Base-by-base conservation (phyloP, 2,113 vertebrate genomes). In the Hypocryptadius cinnamomeus region DNA sequence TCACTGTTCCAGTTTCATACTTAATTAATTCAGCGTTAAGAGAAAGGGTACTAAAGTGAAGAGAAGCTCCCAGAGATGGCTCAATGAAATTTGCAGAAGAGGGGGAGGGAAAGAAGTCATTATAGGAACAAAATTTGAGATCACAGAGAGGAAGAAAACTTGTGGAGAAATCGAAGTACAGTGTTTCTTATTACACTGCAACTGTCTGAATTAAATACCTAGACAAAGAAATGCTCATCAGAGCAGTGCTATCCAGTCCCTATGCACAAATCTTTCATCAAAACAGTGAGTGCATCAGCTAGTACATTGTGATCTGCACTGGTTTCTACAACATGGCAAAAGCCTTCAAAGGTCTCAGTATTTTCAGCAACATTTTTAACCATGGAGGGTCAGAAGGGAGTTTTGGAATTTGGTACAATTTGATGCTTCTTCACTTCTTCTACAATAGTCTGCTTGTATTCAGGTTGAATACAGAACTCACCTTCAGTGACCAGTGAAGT, bases 1-100 rank as follows among this genome's bases (percentile, higher is more conserved):
- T 94, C 94, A 91, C 68, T 87, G 87, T 89, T 95, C 85, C 82
- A 92, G 71, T 95, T 95, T 94, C 89, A 94, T 61, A 77, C 64
- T 71, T 84, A 87, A 94, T 87, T 92, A 90, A 94, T 87, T 91
- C 87, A 86, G 60, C 79, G 8, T 53, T 51, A 64, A 83, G 45
- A 90, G 57, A 88, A 92, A 94, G 85, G 91, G 79, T 56, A 71
- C 35, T 13, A 74, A 56, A 0, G 0, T 25, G 72, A 79, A 87
- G 45, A 37, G 77, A 82, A 85, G 69, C 47, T 89, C 61, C 60
- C n/a, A 40, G 66, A 47, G 59, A 87, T 35, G 74, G 56, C 68
- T 94, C 82, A 83, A 53, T 64, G 59, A 85, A 92, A 63, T 79
- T 42, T 93, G 64, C 68, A 71, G 47, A 78, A 60, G 56, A 65